Percentiles rank a stretch among this genome's conserved stretches.
phyloP scores from a whole-genome alignment of 2,797 vertebrate species.

The Phrynocephalus guinanensis region DNA sequence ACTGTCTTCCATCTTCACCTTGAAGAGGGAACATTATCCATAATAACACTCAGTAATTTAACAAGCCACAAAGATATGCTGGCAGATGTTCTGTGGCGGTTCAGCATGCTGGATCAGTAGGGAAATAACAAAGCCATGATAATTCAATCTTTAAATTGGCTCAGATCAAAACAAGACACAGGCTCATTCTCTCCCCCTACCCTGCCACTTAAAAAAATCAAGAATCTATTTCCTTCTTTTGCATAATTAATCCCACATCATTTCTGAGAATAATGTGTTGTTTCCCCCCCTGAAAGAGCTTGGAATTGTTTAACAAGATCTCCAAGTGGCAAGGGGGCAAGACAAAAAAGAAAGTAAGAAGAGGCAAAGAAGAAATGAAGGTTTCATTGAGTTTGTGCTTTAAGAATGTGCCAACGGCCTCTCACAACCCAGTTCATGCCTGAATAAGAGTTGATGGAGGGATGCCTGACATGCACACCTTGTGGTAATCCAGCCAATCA shows the following conservation, averaged over 20 bases:
- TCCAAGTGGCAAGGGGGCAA: neutral
- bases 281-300: neutral
- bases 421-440: no score
- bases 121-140: constrained; percentile 44
- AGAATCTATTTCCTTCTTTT: neutral
- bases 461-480: no score
- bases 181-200: constrained; percentile 23
- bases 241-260: constrained; percentile 17
- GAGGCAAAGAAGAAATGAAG: no score
- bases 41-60: constrained; percentile 41
- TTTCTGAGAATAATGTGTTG: neutral
- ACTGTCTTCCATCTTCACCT: constrained; percentile 51
- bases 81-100: constrained; percentile 50
- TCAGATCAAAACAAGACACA: constrained; percentile 39
- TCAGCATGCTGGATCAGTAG: constrained; percentile 43
- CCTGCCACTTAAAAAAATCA: no score
- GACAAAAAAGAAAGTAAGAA: neutral
- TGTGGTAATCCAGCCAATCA: no score
- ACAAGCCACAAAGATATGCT: constrained; percentile 45
- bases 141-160: constrained; percentile 34
- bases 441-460: no score
- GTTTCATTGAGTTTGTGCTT: no score
- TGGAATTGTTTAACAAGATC: neutral
- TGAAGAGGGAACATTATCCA: constrained; percentile 42
- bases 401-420: no score